Conservation (phyloP, 2,888 invertebrate species). For the Athripsodes cinereus region DNA sequence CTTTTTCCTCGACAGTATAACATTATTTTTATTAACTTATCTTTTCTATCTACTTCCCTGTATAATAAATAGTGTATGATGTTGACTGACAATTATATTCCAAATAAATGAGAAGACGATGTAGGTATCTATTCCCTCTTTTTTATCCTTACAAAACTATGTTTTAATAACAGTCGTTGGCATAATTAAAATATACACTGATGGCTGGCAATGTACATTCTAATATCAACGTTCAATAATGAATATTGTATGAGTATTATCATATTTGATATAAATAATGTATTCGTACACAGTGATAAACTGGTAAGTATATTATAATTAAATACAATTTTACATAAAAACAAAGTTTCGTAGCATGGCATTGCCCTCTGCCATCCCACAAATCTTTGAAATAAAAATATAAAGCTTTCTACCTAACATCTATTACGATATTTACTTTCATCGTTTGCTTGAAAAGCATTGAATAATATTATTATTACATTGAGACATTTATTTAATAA, state of each 20-base stretch:
- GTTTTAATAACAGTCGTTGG: too few species aligned
- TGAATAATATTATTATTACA: not conserved
- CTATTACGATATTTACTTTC: not conserved
- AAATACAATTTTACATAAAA: not conserved
- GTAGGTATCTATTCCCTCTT: too few species aligned
- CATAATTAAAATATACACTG: slow-evolving; percentile 12
- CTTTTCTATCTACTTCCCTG: too few species aligned
- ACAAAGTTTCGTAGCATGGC: slow-evolving; percentile 15
- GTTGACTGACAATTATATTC: too few species aligned
- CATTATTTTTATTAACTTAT: too few species aligned
- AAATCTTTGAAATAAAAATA: slow-evolving; percentile 7
- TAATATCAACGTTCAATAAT: slow-evolving; percentile 7
- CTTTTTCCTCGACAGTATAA: too few species aligned
- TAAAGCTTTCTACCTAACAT: not conserved
- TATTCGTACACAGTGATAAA: too few species aligned
- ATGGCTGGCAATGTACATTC: slow-evolving; percentile 24
- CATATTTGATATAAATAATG: too few species aligned
- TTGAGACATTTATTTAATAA: not conserved
- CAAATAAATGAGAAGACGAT: too few species aligned
- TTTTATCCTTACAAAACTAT: too few species aligned
- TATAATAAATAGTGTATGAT: too few species aligned
- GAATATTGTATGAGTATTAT: too few species aligned
- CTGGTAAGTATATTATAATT: not conserved
- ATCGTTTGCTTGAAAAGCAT: not conserved
- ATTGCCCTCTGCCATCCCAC: slow-evolving; percentile 26